Percentiles rank a stretch among this genome's conserved stretches.
Conservation (phyloP, 2,113 vertebrate species). For the Lanius collurio region DNA sequence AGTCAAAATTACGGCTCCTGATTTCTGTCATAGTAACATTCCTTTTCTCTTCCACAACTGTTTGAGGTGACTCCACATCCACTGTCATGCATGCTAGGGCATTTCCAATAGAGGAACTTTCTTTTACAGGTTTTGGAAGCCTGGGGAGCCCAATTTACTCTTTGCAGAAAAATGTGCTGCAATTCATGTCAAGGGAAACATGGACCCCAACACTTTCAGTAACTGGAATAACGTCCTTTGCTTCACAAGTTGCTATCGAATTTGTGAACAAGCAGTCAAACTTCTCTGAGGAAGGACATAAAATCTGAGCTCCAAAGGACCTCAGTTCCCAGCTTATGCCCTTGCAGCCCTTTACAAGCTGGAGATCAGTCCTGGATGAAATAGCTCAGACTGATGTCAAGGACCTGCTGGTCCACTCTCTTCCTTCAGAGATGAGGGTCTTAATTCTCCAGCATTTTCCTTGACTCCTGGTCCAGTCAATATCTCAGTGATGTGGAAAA, state of each 20-base stretch:
- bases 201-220: background rate
- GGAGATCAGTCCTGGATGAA: background rate
- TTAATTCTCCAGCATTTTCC: background rate
- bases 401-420: background rate
- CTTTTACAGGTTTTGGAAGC: conserved; percentile 57
- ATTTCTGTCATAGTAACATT: background rate
- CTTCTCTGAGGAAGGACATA: background rate
- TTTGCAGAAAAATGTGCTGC: conserved; percentile 52
- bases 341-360: background rate
- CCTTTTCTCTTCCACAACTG: background rate
- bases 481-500: background rate
- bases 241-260: conserved; percentile 19
- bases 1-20: background rate
- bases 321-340: background rate
- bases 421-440: background rate
- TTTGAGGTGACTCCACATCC: background rate
- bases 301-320: background rate
- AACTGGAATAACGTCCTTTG: conserved; percentile 51
- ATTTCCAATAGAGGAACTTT: background rate
- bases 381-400: background rate
- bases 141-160: conserved; percentile 25
- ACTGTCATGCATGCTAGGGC: background rate
- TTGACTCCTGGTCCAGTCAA: background rate
- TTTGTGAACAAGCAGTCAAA: conserved; percentile 12
- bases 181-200: background rate